These are phyloP conservation scores for Brachyopa scutellaris DNA, from an alignment of 2,888 invertebrate genomes.

Conservation along the genomic window DNA sequence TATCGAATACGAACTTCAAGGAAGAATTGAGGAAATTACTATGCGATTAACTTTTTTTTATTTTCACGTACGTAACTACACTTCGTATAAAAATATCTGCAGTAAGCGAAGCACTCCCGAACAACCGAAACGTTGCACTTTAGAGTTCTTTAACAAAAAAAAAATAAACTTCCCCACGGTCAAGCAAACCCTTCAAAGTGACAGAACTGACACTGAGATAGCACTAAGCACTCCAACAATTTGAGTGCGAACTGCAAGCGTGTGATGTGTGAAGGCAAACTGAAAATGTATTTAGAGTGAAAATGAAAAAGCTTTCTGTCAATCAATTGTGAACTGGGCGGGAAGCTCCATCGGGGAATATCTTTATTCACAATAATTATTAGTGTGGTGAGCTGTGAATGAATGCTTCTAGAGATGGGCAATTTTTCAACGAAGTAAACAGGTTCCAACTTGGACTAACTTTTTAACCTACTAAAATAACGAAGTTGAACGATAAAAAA, in stretches of 20 bases:
- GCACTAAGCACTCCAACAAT: constrained; percentile 24
- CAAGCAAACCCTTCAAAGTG: constrained; percentile 38
- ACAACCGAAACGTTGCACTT: constrained; percentile 51
- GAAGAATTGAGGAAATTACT: constrained; percentile 17
- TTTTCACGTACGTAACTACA: constrained; percentile 2
- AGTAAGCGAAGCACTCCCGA: not conserved
- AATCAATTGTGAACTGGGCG: constrained; percentile 19
- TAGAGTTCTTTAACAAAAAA: constrained; percentile 7
- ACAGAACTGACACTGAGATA: constrained; percentile 18
- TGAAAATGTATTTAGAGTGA: constrained; percentile 47
- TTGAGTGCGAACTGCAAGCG: constrained; percentile 47
- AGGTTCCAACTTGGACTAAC: too few relatives aligned
- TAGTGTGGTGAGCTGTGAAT: not conserved
- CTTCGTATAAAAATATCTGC: not conserved
- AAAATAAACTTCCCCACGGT: constrained; percentile 44
- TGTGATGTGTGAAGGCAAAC: constrained; percentile 45
- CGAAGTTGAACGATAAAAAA: too few relatives aligned
- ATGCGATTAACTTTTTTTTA: not conserved
- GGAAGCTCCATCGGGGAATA: constrained; percentile 21
- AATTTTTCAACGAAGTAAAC: not conserved
- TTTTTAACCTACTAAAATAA: too few relatives aligned
- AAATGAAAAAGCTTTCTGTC: constrained; percentile 34
- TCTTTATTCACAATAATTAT: not conserved
- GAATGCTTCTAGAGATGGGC: not conserved
- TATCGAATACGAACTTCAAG: constrained; percentile 7